Percentiles rank a stretch among this genome's conserved stretches.
phyloP scores from a whole-genome alignment of 2,888 invertebrate genomes.

The Smittia sp. region DNA sequence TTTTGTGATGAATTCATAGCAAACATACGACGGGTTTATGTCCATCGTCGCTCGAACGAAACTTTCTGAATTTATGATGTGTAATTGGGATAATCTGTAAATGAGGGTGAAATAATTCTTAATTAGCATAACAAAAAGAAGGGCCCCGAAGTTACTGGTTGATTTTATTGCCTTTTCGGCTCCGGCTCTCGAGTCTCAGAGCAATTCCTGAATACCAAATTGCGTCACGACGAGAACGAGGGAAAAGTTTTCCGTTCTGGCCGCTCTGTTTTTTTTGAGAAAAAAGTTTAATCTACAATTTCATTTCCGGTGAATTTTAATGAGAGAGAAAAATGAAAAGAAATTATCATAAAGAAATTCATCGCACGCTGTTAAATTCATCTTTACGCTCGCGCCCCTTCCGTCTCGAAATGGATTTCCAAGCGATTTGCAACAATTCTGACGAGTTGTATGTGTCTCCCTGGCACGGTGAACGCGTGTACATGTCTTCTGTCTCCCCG shows the following conservation, averaged over 20 bases:
- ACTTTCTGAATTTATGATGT: constrained; percentile 12
- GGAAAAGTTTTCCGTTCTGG: background rate
- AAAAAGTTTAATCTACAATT: constrained; percentile 23
- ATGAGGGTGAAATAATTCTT: constrained; percentile 33
- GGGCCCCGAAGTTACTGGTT: background rate
- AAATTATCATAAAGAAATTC: constrained; percentile 32
- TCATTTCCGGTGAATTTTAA: constrained; percentile 26
- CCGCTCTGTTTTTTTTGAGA: background rate
- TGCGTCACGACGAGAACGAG: background rate
- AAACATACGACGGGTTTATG: constrained; percentile 11
- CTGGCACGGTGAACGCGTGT: too few relatives aligned
- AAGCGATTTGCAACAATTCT: background rate
- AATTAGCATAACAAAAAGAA: constrained; percentile 36
- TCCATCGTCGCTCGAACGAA: background rate
- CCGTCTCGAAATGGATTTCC: background rate
- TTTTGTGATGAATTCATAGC: background rate
- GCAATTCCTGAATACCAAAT: background rate
- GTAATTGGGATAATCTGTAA: constrained; percentile 37
- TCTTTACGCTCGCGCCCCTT: background rate
- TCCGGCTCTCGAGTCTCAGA: background rate
- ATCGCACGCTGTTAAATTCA: constrained; percentile 23
- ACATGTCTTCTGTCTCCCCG: background rate
- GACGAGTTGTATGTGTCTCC: background rate
- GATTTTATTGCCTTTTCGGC: background rate
- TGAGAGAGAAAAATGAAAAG: background rate